Base-by-base conservation (phyloP, 2,113 vertebrate species). In the Amblyornis subalaris region DNA sequence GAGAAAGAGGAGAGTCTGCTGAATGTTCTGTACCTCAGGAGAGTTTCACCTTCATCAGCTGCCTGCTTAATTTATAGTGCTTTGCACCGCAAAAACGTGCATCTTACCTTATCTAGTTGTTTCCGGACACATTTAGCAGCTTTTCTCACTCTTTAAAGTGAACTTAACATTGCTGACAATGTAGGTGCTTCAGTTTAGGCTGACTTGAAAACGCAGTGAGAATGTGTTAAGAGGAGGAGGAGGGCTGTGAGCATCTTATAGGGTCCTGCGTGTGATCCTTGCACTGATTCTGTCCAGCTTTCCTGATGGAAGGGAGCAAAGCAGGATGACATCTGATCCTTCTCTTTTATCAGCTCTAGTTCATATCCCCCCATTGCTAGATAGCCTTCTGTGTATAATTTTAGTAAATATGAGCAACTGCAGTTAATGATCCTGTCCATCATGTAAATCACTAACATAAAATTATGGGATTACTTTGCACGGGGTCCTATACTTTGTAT, bases 91-190 rank as follows among this genome's bases (percentile, higher is more conserved):
- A 94, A 64, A 97, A 97, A 82, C 92, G 89, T 88, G 89, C 61
- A 38, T 96, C 92, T 97, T 95, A 62, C 7, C 5, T 96, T 94
- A 95, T 95, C 95, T 96, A 82, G 93, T 96, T 97, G 97, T 96
- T 98, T 97, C 88, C 95, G 96, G 96, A 94, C 97, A 96, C 88
- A 76, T 97, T 97, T 97, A 97, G 95, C 90, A 96, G 89, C 54
- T 66, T 94, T 97, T 97, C 95, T 96, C 96, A 93, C 96, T 96
- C 97, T 97, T 95, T 95, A 83, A 95, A 96, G 92, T 92, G 92
- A 95, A 60, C 45, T 95, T 94, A 92, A 94, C 89, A 45, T 92
- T 90, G 97, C 97, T 97, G 98, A 97, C 94, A 86, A 45, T 61
- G 87, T 84, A 94, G 96, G 94, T 95, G 93, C 89, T 96, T 96